Evolutionary conservation across 2,888 invertebrate species (phyloP), one percentile per base, ranked within the genome.

Genomic region (Zeuzera pyrina): DNA sequence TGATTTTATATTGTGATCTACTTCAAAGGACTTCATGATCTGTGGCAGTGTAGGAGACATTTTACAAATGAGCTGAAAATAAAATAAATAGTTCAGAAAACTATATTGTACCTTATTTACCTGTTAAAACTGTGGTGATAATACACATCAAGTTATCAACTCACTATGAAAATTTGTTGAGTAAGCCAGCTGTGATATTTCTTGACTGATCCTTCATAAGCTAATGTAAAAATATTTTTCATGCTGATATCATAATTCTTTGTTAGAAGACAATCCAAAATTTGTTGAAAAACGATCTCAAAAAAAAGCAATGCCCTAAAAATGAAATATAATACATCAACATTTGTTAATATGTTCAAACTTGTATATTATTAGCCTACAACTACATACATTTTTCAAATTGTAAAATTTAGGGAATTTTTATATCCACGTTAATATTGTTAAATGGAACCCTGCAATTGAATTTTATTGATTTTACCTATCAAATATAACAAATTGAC

Each of bases 171-270:
- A 29, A 92, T 66, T 71, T 90, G 89, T 55, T 90, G 90, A 2
- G 90, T 88, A 50, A 92, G 76, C 88, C 92, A 93, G 40, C 88
- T 90, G 50, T 93, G 93, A 58, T 91, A 89, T 38, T 85, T 86
- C 59, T 91, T 90, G 12, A 94, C 71, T 19, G 90, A 88, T 30
- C 86, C 86, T 47, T 89, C 86, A 61, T 93, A 93, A 1, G 93
- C 89, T 37, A 79, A 70, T 44, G 85, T 86, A 30, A 91, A 76
- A 57, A 88, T 86, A 12, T 84, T 84, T 34, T 86, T 86, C 51
- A 92, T 74, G 53, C 86, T 86, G 43, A 89, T 87, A 15, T 85
- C 64, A 35, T 57, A 54, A 12, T 73, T 62, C 12, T 71, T 73
- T 14, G 66, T 49, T 52, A 84, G 66, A 29, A 79, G 54, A 49